phyloP scores from a whole-genome alignment of 2,888 invertebrate species.

The Drosophila fungiperda region DNA sequence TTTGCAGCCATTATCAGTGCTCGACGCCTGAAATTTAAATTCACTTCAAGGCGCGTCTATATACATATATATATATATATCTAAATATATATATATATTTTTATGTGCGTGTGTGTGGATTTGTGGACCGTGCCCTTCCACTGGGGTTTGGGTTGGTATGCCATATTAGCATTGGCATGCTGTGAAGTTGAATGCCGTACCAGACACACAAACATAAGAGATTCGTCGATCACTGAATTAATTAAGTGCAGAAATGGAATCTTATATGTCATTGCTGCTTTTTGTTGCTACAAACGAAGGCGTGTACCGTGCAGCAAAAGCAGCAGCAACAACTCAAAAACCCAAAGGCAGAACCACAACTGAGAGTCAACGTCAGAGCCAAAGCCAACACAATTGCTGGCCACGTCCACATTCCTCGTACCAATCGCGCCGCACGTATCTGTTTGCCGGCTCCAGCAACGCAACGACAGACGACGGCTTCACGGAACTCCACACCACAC shows the following conservation, averaged over 20 bases:
- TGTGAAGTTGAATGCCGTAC: slow-evolving; percentile 55
- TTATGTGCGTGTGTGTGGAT: no score
- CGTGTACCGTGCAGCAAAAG: slow-evolving; percentile 25
- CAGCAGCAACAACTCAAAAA: neutral
- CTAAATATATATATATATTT: neutral
- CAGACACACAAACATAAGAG: slow-evolving; percentile 5
- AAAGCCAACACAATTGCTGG: slow-evolving; percentile 43
- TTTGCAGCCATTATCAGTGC: slow-evolving; percentile 51
- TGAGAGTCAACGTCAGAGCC: neutral
- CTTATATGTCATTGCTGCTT: slow-evolving; percentile 48
- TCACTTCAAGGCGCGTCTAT: slow-evolving; percentile 9
- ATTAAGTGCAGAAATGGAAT: slow-evolving; percentile 57
- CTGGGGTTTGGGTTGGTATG: neutral
- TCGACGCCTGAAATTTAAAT: slow-evolving; percentile 30
- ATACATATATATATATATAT: neutral
- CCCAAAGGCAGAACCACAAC: slow-evolving; percentile 12
- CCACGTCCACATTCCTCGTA: slow-evolving; percentile 62
- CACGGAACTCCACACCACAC: slow-evolving; percentile 22
- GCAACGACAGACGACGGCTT: slow-evolving; percentile 22
- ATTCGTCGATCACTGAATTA: slow-evolving; percentile 57
- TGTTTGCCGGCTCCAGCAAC: slow-evolving; percentile 38
- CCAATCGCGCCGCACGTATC: slow-evolving; percentile 47
- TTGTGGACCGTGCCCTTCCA: slow-evolving; percentile 46
- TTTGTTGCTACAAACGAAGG: slow-evolving; percentile 42
- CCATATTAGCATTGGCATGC: slow-evolving; percentile 56